Base-by-base conservation (phyloP, 2,888 invertebrate species). In the Gastrophysa polygoni region DNA sequence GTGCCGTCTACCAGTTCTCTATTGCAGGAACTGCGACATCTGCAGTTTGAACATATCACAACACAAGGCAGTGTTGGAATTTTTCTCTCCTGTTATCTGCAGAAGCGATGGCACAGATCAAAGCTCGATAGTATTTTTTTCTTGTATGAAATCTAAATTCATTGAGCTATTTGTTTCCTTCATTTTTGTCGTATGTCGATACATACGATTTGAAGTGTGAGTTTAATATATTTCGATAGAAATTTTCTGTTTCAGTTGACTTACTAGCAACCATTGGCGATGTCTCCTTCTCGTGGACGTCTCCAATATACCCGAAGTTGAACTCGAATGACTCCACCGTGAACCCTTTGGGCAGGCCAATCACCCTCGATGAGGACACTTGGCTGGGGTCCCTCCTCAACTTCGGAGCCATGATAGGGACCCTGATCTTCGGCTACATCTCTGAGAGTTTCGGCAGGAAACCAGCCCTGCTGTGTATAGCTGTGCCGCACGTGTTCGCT, bases 381-480 rank as follows among this genome's bases (percentile, higher is more conserved):
- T 86, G 85, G 85, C 80, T 86, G 48, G 85, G 83, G 1, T 83
- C 84, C 1, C 70, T 85, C 38, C 70, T 83, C 5, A 78, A 83
- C 0, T 54, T 85, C 38, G 85, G 85, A 2, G 83, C 85, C 1
- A 78, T 82, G n/a, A 59, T 83, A 80, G 91, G 91, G 1, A 89
- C 91, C 0, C 88, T 91, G 73, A 77, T 86, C 10, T 89, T 88
- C 0, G 91, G 91, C 16, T 85, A 85, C 11, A 78, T 87, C 2
- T 87, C 89, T 0, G 87, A 89, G 47, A 85, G 81, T 67, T 82
- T 88, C 58, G 91, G 91, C 0, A 83, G 91, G 21, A 91, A 89
- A 81, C 85, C 84, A 82, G 86, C 87, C 0, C 81, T 92, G 5
- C 75, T 92, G 5, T 84, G 88, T n/a, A 63, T 74, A 20, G 74